Evolutionary conservation across 2,888 invertebrate genomes (phyloP).

Genomic region (Cataglyphis albicans): DNA sequence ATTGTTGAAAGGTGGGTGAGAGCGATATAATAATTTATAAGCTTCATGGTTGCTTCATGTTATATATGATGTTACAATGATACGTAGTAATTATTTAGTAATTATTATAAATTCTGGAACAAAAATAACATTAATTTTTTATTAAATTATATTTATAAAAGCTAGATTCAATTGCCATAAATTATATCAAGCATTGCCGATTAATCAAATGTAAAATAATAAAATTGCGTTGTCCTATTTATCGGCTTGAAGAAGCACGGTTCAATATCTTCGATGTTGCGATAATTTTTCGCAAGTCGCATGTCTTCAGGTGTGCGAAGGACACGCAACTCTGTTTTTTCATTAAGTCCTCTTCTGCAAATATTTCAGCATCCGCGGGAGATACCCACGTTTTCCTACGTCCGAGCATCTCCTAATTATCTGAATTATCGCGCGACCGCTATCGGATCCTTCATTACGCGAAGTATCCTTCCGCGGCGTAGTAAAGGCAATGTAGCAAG

Average conservation of each 20-base stretch:
- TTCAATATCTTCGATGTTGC: not conserved
- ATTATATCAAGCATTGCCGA: not conserved
- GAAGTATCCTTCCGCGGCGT: conserved; percentile 49
- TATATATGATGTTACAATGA: not conserved
- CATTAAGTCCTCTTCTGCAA: conserved; percentile 4
- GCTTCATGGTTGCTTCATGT: not conserved
- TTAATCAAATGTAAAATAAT: not conserved
- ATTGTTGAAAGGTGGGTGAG: not conserved
- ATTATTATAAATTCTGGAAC: not conserved
- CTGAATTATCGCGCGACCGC: conserved; percentile 23
- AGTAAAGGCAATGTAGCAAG: conserved; percentile 33
- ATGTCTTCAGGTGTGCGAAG: not conserved
- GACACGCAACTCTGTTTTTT: not conserved
- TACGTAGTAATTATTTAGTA: not conserved
- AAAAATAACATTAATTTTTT: not conserved
- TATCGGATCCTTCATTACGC: conserved; percentile 65
- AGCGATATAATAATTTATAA: not conserved
- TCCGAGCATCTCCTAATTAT: conserved; percentile 29
- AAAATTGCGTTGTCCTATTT: conserved; percentile 9
- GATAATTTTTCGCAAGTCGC: conserved; percentile 19
- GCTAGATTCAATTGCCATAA: not conserved
- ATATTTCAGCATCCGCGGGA: not conserved
- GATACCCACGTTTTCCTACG: not conserved
- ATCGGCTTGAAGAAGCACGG: not conserved
- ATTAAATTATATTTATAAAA: not conserved